These are phyloP conservation scores for Callionymus lyra DNA, from an alignment of 2,113 vertebrate genomes.

Conservation along the genomic window DNA sequence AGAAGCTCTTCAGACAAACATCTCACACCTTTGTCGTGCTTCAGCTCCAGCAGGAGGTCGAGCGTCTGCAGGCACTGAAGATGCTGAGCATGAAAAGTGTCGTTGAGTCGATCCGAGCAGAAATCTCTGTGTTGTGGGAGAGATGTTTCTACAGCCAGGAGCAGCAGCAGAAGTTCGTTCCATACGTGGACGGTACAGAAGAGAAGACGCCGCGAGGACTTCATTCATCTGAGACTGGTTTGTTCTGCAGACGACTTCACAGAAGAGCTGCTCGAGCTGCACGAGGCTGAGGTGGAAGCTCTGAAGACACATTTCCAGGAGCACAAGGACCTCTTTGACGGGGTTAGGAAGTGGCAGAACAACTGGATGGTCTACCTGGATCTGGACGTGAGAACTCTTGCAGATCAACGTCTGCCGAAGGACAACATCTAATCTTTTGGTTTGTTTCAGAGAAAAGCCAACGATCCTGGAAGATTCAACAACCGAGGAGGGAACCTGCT, in stretches of 20 bases:
- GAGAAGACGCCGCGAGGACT: not conserved
- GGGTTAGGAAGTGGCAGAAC: conserved; percentile 79
- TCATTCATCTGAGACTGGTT: not conserved
- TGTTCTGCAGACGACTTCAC: conserved; percentile 69
- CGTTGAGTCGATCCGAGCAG: conserved; percentile 66
- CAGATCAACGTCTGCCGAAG: too few species aligned
- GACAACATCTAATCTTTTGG: not conserved
- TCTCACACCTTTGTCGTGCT: not conserved
- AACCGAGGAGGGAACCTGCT: conserved; percentile 91
- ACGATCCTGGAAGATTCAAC: conserved; percentile 78
- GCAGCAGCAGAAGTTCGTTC: conserved; percentile 70
- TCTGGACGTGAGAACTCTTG: conserved; percentile 80
- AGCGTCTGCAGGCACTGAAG: conserved; percentile 76
- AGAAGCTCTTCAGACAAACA: too few species aligned
- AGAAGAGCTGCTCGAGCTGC: conserved; percentile 73
- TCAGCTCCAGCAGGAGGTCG: conserved; percentile 76
- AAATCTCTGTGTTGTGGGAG: conserved; percentile 78
- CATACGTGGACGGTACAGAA: conserved; percentile 37
- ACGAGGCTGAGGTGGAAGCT: conserved; percentile 68
- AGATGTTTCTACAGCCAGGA: conserved; percentile 79
- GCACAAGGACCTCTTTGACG: conserved; percentile 80
- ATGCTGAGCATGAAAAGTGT: conserved; percentile 76
- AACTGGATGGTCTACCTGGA: conserved; percentile 83
- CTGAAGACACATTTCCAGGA: conserved; percentile 70
- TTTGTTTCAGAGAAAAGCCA: conserved; percentile 66